Conservation (phyloP, 2,113 vertebrate genomes). For the Anhinga rufa region DNA sequence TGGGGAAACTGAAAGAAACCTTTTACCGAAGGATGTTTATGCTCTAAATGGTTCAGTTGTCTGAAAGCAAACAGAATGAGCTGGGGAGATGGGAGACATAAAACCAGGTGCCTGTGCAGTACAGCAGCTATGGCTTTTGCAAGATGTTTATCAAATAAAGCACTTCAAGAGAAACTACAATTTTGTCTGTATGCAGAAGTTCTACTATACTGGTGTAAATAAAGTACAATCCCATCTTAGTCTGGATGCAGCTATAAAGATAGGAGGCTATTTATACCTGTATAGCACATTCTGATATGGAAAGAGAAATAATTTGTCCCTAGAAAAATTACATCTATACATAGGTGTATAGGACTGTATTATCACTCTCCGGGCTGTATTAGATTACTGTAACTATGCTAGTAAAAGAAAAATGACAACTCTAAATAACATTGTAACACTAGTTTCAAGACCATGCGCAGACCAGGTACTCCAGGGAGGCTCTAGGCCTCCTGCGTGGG, state of each 20-base stretch:
- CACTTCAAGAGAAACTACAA: background rate
- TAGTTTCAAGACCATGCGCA: background rate
- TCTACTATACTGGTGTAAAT: background rate
- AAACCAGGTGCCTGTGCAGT: background rate
- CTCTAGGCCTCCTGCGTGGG: background rate
- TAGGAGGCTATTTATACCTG: background rate
- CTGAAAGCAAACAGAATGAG: background rate
- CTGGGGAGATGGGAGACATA: background rate
- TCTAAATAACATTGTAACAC: background rate
- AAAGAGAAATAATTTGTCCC: background rate
- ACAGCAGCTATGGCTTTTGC: background rate
- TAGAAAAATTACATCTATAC: background rate
- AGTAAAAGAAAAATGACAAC: background rate
- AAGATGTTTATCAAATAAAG: background rate
- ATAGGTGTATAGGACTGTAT: background rate
- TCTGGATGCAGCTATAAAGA: background rate
- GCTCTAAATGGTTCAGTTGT: conserved; percentile 19
- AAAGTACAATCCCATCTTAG: background rate
- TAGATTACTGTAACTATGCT: background rate
- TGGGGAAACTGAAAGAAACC: conserved; percentile 23
- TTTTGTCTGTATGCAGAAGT: background rate
- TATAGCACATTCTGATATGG: background rate
- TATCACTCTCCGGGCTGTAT: background rate
- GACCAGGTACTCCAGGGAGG: background rate
- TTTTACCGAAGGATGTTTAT: conserved; percentile 11